Conservation (phyloP, 2,113 vertebrate species). For the Bungarus multicinctus region DNA sequence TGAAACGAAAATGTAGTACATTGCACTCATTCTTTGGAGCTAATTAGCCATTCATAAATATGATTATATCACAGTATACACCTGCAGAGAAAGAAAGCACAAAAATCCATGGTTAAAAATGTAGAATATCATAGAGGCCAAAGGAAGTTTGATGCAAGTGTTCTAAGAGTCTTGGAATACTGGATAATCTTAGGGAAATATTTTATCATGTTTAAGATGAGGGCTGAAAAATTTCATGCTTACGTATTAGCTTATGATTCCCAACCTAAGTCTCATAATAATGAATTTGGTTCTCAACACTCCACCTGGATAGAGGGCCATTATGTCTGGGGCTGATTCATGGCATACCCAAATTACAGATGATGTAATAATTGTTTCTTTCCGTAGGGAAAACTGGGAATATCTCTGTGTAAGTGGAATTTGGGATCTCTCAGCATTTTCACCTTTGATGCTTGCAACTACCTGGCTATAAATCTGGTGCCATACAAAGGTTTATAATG, state of each 20-base stretch:
- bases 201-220: background rate
- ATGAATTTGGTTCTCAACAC: background rate
- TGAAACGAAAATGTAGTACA: constrained; percentile 45
- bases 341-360: background rate
- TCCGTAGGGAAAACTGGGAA: background rate
- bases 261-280: background rate
- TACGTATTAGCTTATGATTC: background rate
- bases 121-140: background rate
- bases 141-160: background rate
- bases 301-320: background rate
- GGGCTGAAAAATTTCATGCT: background rate
- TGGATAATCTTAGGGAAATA: background rate
- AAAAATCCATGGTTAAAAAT: background rate
- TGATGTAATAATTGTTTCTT: background rate
- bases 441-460: background rate
- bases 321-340: background rate
- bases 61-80: constrained; percentile 20
- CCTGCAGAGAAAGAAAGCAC: background rate
- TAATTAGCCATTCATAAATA: constrained; percentile 44
- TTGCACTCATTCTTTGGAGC: constrained; percentile 30
- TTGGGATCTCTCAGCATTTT: background rate
- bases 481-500: background rate
- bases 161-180: background rate
- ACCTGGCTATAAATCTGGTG: background rate
- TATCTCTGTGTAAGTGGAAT: background rate